phyloP scores from a whole-genome alignment of 2,888 invertebrate species.

The Tortricodes alternella region DNA sequence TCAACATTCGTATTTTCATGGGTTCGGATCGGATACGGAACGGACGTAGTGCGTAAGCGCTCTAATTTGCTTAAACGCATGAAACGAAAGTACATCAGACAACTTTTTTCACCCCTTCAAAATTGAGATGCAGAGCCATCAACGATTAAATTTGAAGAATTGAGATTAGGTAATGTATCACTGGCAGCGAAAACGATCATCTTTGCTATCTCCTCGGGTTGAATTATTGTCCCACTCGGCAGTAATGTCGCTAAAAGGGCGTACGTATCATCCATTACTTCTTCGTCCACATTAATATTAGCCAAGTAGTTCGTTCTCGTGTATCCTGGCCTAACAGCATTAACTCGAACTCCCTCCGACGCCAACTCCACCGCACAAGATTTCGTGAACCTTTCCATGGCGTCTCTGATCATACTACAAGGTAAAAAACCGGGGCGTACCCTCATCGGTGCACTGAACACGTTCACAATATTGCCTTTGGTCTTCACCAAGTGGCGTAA shows the following conservation, averaged over 20 bases:
- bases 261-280: slow-evolving; percentile 21
- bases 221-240: slow-evolving; percentile 27
- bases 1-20: too few relatives aligned
- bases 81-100: neutral
- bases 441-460: slow-evolving; percentile 33
- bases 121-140: slow-evolving; percentile 32
- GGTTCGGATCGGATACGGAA: too few relatives aligned
- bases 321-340: slow-evolving; percentile 32
- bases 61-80: too few relatives aligned
- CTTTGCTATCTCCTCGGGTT: slow-evolving; percentile 33
- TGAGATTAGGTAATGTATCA: slow-evolving; percentile 32
- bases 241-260: slow-evolving; percentile 12
- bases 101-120: neutral
- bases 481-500: slow-evolving; percentile 34
- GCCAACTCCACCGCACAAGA: slow-evolving; percentile 30
- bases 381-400: slow-evolving; percentile 35
- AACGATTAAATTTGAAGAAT: slow-evolving; percentile 24
- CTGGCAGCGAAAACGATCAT: slow-evolving; percentile 33
- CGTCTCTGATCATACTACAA: slow-evolving; percentile 32
- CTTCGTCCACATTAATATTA: slow-evolving; percentile 32
- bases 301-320: slow-evolving; percentile 32
- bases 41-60: too few relatives aligned
- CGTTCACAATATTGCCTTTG: slow-evolving; percentile 36
- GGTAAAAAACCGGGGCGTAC: slow-evolving; percentile 29
- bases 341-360: slow-evolving; percentile 32